Evolutionary conservation across 2,888 invertebrate genomes (phyloP).

Genomic region (Isotomurus palustris): DNA sequence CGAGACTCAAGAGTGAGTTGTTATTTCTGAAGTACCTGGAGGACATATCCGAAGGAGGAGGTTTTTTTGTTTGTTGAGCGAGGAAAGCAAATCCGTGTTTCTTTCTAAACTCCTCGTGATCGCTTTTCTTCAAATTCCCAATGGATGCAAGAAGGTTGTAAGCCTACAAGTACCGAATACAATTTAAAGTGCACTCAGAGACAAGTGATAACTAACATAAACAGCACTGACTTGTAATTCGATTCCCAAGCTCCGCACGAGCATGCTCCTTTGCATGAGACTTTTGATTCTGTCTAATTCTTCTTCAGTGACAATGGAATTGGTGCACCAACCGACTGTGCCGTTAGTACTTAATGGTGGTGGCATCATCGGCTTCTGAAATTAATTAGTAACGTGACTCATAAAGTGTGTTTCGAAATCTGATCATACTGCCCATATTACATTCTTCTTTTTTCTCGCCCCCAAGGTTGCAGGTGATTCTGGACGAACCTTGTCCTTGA

Average conservation of each 20-base stretch:
- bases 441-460: conserved; percentile 6
- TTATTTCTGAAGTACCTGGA: too few species aligned
- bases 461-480: conserved; percentile 30
- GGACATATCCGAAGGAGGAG: too few species aligned
- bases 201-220: neutral
- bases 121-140: conserved; percentile 39
- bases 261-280: conserved; percentile 64
- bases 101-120: conserved; percentile 38
- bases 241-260: conserved; percentile 66
- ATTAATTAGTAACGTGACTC: conserved; percentile 3
- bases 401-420: too few species aligned
- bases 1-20: too few species aligned
- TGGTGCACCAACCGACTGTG: conserved; percentile 50
- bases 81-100: conserved; percentile 37
- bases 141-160: conserved; percentile 31
- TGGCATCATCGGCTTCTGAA: neutral
- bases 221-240: conserved; percentile 61
- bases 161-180: neutral
- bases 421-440: neutral
- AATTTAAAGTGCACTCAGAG: neutral
- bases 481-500: conserved; percentile 34
- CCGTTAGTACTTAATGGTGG: neutral
- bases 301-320: conserved; percentile 61
- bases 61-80: too few species aligned
- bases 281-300: conserved; percentile 65